phyloP scores from a whole-genome alignment of 2,888 invertebrate species.

The Dorcus parallelipipedus region DNA sequence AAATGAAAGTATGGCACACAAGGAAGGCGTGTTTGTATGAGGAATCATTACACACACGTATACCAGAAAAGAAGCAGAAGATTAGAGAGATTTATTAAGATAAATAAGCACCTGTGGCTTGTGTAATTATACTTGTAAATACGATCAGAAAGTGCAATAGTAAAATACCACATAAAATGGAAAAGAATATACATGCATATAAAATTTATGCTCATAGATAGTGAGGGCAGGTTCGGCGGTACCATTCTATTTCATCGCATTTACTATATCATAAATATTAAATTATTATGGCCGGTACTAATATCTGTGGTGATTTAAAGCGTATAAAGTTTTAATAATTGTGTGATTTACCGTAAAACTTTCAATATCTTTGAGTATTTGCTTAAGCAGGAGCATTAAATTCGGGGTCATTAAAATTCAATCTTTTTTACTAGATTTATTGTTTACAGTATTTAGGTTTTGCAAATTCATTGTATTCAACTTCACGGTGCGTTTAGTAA shows the following conservation, averaged over 20 bases:
- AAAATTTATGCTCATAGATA: constrained; percentile 25
- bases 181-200: constrained; percentile 23
- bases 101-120: constrained; percentile 26
- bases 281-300: constrained; percentile 26
- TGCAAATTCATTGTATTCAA: no score
- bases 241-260: constrained; percentile 27
- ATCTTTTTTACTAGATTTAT: no score
- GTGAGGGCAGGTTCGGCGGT: constrained; percentile 23
- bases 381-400: no score
- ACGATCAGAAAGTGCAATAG: constrained; percentile 27
- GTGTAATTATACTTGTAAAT: constrained; percentile 31
- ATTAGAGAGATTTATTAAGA: not conserved
- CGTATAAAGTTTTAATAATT: constrained; percentile 18
- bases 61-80: no score
- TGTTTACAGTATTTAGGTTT: no score
- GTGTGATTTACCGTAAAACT: not conserved
- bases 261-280: constrained; percentile 31
- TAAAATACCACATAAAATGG: constrained; percentile 24
- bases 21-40: no score
- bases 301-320: constrained; percentile 14
- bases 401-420: no score
- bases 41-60: no score
- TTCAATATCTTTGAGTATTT: not conserved
- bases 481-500: no score
- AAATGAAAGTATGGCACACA: no score